Percentiles rank a stretch among this genome's conserved stretches.
Conservation (phyloP, 2,888 invertebrate species). For the Carabus problematicus region DNA sequence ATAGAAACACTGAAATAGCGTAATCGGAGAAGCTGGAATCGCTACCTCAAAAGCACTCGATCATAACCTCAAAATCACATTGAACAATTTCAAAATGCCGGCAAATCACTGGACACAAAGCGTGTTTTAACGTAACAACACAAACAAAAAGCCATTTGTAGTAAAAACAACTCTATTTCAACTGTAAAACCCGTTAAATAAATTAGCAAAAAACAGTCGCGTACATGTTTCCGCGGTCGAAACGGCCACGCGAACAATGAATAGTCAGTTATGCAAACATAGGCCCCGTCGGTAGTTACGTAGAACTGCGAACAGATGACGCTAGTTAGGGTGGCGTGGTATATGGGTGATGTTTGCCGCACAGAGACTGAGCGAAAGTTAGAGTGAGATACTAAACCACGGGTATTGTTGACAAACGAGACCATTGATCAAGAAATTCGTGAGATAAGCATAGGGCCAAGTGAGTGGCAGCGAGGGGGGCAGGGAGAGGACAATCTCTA, state of each 20-base stretch:
- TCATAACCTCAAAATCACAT: constrained; percentile 17
- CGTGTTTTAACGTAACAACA: not conserved
- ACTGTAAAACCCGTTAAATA: constrained; percentile 28
- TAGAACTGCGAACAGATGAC: constrained; percentile 13
- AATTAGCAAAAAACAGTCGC: constrained; percentile 26
- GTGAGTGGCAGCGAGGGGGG: not conserved
- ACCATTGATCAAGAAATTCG: constrained; percentile 35
- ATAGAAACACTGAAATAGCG: constrained; percentile 21
- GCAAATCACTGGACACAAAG: constrained; percentile 9
- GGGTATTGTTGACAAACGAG: constrained; percentile 37
- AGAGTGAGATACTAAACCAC: constrained; percentile 1
- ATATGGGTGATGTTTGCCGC: not conserved
- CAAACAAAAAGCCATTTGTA: constrained; percentile 11
- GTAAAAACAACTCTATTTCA: constrained; percentile 16
- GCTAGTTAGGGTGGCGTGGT: not conserved
- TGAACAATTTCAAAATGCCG: constrained; percentile 8
- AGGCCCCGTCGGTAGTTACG: too few species aligned
- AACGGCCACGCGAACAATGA: not conserved
- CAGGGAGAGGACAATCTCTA: constrained; percentile 18
- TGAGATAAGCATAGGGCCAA: constrained; percentile 2
- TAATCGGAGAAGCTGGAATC: constrained; percentile 17
- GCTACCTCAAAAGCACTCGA: constrained; percentile 11
- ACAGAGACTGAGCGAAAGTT: constrained; percentile 7
- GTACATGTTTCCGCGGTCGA: not conserved
- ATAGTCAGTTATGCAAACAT: too few species aligned